Base-by-base conservation (phyloP, 2,888 invertebrate genomes). In the Dryadula phaetusa region DNA sequence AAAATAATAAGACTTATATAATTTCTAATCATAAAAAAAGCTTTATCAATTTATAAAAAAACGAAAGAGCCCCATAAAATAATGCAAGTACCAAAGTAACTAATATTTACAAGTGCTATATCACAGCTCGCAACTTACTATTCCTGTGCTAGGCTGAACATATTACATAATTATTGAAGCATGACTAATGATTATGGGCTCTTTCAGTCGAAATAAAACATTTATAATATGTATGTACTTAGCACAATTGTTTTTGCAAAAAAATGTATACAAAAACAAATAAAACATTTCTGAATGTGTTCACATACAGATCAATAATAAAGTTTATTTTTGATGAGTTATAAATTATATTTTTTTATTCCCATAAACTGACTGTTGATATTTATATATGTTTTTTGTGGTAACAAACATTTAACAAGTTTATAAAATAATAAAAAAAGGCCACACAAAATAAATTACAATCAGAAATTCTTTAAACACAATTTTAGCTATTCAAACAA, bases 101-200 rank as follows among this genome's bases (percentile, higher is more conserved):
- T 75, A 76, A 76, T 76, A 75, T 76, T 86, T 88, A 90, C 87
- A 90, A 86, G 85, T 87, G 81, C 87, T 90, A 89, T 91, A 92
- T 91, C 91, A 92, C 92, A 90, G 90, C 90, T 88, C 84, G 86
- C 76, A 80, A 85, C 82, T 85, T 84, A 84, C 80, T 83, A 84
- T 81, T 82, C 20, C 61, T 69, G 64, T 69, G 64, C 66, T 62
- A 62, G 67, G 67, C 65, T 62, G 62, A 62, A 60, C 18, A 3
- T 47, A 65, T 32, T 32, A 32, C 16, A 52, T 32, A 54, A n/a
- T 34, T 20, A 49, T 56, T 54, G 8, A 53, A 53, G 40, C 47
- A 58, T 42, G 42, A 16, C 37, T 64, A 47, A n/a, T 8, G 46
- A 56, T 34, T 34, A 34, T 54, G 56, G 46, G 54, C 56, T 56